phyloP scores from a whole-genome alignment of 2,113 vertebrate species.

The Poicephalus gulielmi region DNA sequence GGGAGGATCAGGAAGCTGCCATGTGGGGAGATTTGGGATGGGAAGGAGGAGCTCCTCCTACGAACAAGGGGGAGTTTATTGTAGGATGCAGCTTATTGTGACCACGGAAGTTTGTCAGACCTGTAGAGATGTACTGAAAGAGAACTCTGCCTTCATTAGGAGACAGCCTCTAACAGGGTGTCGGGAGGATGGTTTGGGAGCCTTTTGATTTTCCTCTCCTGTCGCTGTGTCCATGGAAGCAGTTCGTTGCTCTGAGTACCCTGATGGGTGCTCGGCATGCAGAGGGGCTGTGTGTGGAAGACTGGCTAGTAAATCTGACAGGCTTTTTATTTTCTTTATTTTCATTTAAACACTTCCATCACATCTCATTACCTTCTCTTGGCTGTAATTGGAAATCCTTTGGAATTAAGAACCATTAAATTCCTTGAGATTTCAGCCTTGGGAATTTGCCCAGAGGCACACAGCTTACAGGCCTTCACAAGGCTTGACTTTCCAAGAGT shows the following conservation, averaged over 20 bases:
- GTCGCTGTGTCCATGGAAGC: not conserved
- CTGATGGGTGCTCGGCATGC: rapidly evolving
- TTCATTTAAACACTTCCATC: slow-evolving; percentile 53
- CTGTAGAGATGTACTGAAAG: not conserved
- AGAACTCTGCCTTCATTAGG: not conserved
- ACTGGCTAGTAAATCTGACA: slow-evolving; percentile 49
- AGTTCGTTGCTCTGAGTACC: not conserved
- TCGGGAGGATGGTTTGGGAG: not conserved
- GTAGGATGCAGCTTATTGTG: not conserved
- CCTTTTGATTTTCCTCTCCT: not conserved
- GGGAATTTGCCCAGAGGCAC: slow-evolving; percentile 72
- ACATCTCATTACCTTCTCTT: slow-evolving; percentile 71
- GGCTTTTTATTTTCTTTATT: slow-evolving; percentile 51
- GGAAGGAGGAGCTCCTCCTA: not conserved
- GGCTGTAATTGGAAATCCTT: slow-evolving; percentile 74
- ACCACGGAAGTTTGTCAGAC: not conserved
- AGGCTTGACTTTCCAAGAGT: slow-evolving; percentile 15
- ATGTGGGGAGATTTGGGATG: not conserved
- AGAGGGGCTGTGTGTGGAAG: not conserved
- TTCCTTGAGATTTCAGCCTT: slow-evolving; percentile 67
- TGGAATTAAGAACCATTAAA: slow-evolving; percentile 74
- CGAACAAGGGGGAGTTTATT: rapidly evolving
- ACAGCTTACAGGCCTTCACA: slow-evolving; percentile 32
- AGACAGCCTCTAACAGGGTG: not conserved
- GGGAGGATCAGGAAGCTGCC: not conserved